phyloP scores from a whole-genome alignment of 2,888 invertebrate genomes.

The Anaspis maculata region DNA sequence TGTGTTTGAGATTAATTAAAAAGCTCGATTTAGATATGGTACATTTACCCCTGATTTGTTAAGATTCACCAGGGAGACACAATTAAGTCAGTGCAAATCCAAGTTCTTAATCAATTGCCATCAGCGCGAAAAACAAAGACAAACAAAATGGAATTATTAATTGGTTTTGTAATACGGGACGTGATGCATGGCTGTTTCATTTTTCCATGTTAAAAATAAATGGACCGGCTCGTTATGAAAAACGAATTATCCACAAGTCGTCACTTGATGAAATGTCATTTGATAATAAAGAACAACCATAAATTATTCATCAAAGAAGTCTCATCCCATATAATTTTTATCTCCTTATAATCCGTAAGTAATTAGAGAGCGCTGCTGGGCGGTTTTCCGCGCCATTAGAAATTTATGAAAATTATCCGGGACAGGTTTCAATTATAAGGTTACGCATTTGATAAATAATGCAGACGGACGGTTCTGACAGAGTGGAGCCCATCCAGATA shows the following conservation, averaged over 20 bases:
- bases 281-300: conserved; percentile 13
- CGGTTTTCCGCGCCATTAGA: conserved; percentile 21
- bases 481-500: conserved; percentile 13
- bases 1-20: conserved; percentile 5
- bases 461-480: conserved; percentile 21
- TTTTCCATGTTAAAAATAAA: too few relatives aligned
- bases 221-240: too few relatives aligned
- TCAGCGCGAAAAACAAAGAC: too few relatives aligned
- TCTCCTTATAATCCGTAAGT: conserved; percentile 22
- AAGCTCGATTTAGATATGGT: too few relatives aligned
- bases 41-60: too few relatives aligned
- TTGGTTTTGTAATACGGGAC: too few relatives aligned
- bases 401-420: conserved; percentile 25
- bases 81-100: too few relatives aligned
- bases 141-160: too few relatives aligned
- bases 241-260: conserved; percentile 3
- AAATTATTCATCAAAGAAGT: conserved; percentile 26
- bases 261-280: conserved; percentile 3
- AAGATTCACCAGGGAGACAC: too few relatives aligned
- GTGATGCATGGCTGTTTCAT: too few relatives aligned
- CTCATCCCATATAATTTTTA: conserved; percentile 20
- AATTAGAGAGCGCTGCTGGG: conserved; percentile 23
- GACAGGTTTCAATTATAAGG: conserved; percentile 27
- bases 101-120: too few relatives aligned
- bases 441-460: conserved; percentile 26